Percentiles rank a stretch among this genome's conserved stretches.
These are phyloP conservation scores for Australoheros facetus DNA, from an alignment of 2,797 vertebrate genomes.

Conservation along the genomic window DNA sequence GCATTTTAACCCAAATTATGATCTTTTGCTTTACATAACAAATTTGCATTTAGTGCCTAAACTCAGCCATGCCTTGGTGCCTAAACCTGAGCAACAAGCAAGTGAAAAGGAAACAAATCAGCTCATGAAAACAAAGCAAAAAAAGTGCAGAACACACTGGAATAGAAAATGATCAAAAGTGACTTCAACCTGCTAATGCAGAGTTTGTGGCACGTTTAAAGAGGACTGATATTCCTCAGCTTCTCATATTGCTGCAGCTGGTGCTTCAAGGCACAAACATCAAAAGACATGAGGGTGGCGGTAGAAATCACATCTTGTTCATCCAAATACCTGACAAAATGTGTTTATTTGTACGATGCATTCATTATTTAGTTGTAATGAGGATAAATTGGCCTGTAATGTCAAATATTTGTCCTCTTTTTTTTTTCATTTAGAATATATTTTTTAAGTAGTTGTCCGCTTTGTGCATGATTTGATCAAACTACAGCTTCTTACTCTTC, in stretches of 20 bases:
- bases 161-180: neutral
- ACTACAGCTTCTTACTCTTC: neutral
- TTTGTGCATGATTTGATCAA: neutral
- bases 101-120: neutral
- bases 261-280: neutral
- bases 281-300: neutral
- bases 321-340: slow-evolving; percentile 2
- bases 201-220: neutral
- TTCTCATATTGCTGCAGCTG: neutral
- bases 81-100: neutral
- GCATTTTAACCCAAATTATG: neutral
- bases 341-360: neutral
- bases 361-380: slow-evolving; percentile 2
- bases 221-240: neutral
- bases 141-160: neutral
- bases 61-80: neutral
- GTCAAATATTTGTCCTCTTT: slow-evolving; percentile 1
- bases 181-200: neutral
- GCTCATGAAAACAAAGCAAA: neutral
- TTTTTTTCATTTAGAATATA: neutral
- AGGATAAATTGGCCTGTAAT: neutral
- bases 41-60: neutral
- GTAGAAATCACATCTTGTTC: neutral
- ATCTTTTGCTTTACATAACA: neutral
- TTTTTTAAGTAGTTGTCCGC: slow-evolving; percentile 1